These are phyloP conservation scores for Orthosia gothica DNA, from an alignment of 2,888 invertebrate species.

Conservation along the genomic window DNA sequence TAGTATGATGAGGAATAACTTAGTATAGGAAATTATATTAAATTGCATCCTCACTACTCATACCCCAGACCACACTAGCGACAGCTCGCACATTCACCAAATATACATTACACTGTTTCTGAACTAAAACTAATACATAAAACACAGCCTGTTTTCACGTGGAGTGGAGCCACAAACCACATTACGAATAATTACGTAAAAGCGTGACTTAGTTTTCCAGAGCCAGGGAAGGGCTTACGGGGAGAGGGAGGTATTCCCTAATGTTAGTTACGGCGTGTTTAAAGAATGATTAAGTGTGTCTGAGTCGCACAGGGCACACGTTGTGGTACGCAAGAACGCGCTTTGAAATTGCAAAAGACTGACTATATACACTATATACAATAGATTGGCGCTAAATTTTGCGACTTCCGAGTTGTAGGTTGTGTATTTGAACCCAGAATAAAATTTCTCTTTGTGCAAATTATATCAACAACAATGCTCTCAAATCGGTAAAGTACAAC, in stretches of 20 bases:
- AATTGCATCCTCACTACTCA: background rate
- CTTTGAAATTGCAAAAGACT: conserved; percentile 2
- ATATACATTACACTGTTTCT: background rate
- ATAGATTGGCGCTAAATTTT: background rate
- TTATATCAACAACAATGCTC: background rate
- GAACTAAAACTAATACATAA: conserved; percentile 41
- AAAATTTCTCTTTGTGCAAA: background rate
- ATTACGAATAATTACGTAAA: conserved; percentile 46
- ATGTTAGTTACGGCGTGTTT: conserved; percentile 8
- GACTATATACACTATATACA: no score
- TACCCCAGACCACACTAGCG: background rate
- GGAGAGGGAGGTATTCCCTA: conserved; percentile 9
- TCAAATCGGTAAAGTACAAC: background rate
- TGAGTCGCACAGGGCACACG: background rate
- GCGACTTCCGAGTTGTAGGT: background rate
- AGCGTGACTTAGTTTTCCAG: conserved; percentile 16
- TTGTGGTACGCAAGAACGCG: background rate
- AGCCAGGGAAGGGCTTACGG: background rate
- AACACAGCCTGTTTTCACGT: conserved; percentile 14
- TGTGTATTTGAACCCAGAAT: background rate
- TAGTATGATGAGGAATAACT: no score
- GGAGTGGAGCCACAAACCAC: conserved; percentile 23
- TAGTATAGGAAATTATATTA: background rate
- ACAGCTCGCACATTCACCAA: conserved; percentile 1
- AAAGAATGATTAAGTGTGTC: conserved; percentile 29